Base-by-base conservation (phyloP, 2,113 vertebrate species). In the Halichoeres trimaculatus region DNA sequence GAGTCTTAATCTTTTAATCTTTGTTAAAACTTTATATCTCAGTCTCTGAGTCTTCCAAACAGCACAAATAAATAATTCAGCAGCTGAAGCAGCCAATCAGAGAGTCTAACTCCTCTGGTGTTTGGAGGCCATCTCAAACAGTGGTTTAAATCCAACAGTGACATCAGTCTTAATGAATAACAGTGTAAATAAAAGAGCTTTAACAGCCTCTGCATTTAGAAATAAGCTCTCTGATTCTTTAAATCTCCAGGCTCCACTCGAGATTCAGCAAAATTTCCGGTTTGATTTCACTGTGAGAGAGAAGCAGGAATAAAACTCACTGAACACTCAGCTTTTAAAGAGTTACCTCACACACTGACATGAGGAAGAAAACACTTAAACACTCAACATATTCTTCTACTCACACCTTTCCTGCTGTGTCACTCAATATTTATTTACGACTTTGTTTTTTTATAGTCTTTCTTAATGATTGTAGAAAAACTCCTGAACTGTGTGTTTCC, bases 31-130 rank as follows among this genome's bases (percentile, higher is more conserved):
- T 76, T 45, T 66, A 56, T 57, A 63, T 77, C 77, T 84, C 38
- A 0, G 70, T 59, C 56, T 45, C 19, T 0, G 66, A 79, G 35
- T 69, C 66, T 53, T 16, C 34, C 43, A 84, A 81, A 76, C 55
- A 73, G 68, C 75, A 56, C 48, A 60, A 13, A 84, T 88, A 57
- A 88, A 90, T 86, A 79, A 92, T 93, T 90, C 87, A 91, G 48
- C 35, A 61, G 60, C 2, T 40, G 26, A 68, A 48, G 66, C 48
- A 41, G 10, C 51, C 72, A 78, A 74, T 87, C 60, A 85, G 56
- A 78, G 60, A 59, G 52, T 69, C 51, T 61, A 41, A 62, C 10
- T 55, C 72, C 70, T 83, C 73, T 76, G 70, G 71, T 83, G 69
- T 75, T 75, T 72, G 53, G 76, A 81, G 65, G 74, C 62, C 61